Evolutionary conservation across 2,113 vertebrate genomes (phyloP).

Genomic region (Albula goreensis): DNA sequence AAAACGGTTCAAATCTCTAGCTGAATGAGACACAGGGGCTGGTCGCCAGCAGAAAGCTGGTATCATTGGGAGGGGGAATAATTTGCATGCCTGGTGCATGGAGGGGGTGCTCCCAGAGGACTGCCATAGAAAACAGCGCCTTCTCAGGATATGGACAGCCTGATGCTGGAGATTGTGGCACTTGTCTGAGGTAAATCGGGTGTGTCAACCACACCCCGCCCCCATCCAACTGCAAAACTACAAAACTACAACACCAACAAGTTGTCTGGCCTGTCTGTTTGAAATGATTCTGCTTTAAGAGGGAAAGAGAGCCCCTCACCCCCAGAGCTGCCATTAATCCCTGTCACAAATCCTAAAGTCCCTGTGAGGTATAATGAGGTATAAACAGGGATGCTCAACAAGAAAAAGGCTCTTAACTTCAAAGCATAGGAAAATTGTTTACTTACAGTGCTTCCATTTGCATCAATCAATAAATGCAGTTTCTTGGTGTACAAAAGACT

Average conservation of each 20-base stretch:
- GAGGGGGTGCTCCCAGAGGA: background rate
- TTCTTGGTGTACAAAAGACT: background rate
- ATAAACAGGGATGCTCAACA: background rate
- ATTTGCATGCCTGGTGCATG: background rate
- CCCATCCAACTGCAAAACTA: no score
- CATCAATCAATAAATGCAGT: background rate
- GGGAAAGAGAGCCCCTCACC: no score
- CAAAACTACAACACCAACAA: background rate
- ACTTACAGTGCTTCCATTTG: background rate
- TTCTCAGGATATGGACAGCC: slow-evolving; percentile 21
- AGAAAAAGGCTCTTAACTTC: background rate
- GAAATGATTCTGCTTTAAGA: no score
- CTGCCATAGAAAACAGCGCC: background rate
- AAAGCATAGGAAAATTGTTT: background rate
- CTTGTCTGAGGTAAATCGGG: slow-evolving; percentile 23
- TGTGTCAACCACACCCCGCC: background rate
- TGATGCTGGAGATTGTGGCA: slow-evolving; percentile 3
- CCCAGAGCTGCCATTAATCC: background rate
- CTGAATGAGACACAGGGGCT: background rate
- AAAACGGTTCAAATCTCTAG: background rate
- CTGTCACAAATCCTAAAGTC: background rate
- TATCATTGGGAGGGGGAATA: background rate
- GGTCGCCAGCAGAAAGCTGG: background rate
- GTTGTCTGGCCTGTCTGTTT: slow-evolving; percentile 15
- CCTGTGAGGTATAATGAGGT: background rate